Conservation (phyloP, 2,888 invertebrate genomes). For the Callyntrura sp. region DNA sequence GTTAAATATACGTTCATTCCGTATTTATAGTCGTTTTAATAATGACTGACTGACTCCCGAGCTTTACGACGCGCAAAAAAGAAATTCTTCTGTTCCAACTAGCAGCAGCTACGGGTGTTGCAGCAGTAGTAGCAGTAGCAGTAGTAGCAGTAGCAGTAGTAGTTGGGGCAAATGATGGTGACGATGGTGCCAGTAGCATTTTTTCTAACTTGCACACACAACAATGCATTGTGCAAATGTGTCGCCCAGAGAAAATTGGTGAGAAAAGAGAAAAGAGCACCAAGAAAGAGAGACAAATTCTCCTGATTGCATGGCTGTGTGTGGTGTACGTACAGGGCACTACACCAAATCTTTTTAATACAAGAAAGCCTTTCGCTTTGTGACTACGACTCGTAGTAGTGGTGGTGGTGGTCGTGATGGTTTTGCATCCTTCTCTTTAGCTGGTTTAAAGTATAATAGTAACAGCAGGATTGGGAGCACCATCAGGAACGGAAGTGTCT, state of each 20-base stretch:
- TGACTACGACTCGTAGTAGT: conserved; percentile 43
- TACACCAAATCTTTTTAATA: conserved; percentile 44
- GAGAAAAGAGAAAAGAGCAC: conserved; percentile 10
- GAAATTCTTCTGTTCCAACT: neutral
- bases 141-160: conserved; percentile 8
- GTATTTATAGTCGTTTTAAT: conserved; percentile 47
- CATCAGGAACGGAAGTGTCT: conserved; percentile 75
- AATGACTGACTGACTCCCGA: conserved; percentile 34
- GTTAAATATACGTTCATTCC: neutral
- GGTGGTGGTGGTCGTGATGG: conserved; percentile 19
- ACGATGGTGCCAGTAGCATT: neutral
- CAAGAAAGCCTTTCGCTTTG: conserved; percentile 22
- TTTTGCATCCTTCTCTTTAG: conserved; percentile 22
- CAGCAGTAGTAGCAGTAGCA: conserved; percentile 5
- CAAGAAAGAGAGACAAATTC: conserved; percentile 22
- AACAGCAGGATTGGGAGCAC: conserved; percentile 68
- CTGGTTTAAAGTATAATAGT: conserved; percentile 41
- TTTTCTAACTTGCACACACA: neutral
- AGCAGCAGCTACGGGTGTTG: neutral
- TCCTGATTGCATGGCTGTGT: neutral
- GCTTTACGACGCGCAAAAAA: neutral
- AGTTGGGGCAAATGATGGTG: neutral
- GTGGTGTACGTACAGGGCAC: neutral
- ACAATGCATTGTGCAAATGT: conserved; percentile 9
- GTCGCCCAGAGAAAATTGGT: conserved; percentile 30